Evolutionary conservation across 2,797 vertebrate species (phyloP).

Genomic region (Bryconaethiops microstoma): DNA sequence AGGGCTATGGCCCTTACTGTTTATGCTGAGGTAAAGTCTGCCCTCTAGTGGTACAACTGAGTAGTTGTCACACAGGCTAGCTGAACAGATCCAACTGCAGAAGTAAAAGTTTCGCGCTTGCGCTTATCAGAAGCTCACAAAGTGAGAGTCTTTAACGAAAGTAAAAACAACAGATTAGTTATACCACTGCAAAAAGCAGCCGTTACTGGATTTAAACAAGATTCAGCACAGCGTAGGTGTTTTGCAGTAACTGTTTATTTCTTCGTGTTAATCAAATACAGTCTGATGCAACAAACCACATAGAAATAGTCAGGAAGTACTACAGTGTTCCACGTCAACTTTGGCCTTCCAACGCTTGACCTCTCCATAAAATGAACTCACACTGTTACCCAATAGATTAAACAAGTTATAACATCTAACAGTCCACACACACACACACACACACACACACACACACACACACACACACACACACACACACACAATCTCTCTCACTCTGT

Average conservation of each 20-base stretch:
- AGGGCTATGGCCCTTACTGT: no score
- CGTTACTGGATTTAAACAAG: not conserved
- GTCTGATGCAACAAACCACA: slow-evolving; percentile 75
- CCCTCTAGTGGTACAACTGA: not conserved
- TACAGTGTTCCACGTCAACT: slow-evolving; percentile 79
- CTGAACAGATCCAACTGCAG: not conserved
- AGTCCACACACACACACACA: slow-evolving; percentile 34
- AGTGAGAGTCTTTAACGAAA: not conserved
- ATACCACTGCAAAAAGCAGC: not conserved
- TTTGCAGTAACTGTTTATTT: slow-evolving; percentile 61
- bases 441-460: slow-evolving; percentile 27
- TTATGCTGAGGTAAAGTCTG: not conserved
- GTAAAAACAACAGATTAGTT: not conserved
- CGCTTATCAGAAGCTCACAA: not conserved
- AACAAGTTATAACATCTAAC: slow-evolving; percentile 44
- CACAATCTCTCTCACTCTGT: slow-evolving; percentile 25
- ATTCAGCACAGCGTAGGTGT: not conserved
- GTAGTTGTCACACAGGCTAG: not conserved
- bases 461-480: slow-evolving; percentile 40
- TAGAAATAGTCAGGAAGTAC: slow-evolving; percentile 68
- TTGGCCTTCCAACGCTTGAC: slow-evolving; percentile 72
- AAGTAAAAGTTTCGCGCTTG: not conserved
- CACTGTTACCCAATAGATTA: slow-evolving; percentile 39
- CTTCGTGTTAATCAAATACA: slow-evolving; percentile 84
- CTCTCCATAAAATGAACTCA: slow-evolving; percentile 48